Evolutionary conservation across 1,140 invertebrate species (phyloP), one percentile per base, ranked within the genome.

Genomic region (Arion vulgaris): DNA sequence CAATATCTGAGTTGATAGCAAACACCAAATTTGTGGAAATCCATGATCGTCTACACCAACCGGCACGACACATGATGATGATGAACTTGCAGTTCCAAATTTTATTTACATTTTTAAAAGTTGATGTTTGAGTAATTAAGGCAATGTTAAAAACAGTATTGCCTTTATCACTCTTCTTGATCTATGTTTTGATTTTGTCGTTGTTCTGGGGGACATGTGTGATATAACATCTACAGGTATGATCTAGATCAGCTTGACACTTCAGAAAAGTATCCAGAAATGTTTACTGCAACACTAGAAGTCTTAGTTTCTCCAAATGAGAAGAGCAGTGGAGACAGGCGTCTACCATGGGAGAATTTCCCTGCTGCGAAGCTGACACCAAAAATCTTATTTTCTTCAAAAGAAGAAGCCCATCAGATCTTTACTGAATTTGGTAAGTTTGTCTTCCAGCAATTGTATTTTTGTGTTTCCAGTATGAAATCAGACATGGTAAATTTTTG

Each of bases 181-280:
- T 4, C 53, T 57, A 5, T 45, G 41, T 7, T 45, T 7, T 19
- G 53, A 57, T 57, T 57, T 5, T 57, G 4, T 57, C 23, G 15
- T 19, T 57, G 4, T n/a, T 57, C 23, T 57, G 15, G 26, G n/a
- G 23, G 26, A 57, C 15, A 57, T 23, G 9, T 19, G 9, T 57
- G 53, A 19, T 57, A 57, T 57, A 23, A 57, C 53, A 57, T 75
- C 79, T 93, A 72, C 87, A 96, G 95, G 85, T 94, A 94, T 83
- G 96, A 97, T 88, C 93, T 97, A 82, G 96, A 97, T 92, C 95
- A 96, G 84, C 92, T 97, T 66, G 95, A 95, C 11, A 94, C 95
- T 2, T 93, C 95, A 36, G 97, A 98, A 84, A 95, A 96, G 88
- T 96, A 97, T 89, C 95, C 96, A 0, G 95, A 95, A 0, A 94